These are phyloP conservation scores for Connochaetes taurinus DNA, from an alignment of 2,113 vertebrate species.

Conservation along the genomic window DNA sequence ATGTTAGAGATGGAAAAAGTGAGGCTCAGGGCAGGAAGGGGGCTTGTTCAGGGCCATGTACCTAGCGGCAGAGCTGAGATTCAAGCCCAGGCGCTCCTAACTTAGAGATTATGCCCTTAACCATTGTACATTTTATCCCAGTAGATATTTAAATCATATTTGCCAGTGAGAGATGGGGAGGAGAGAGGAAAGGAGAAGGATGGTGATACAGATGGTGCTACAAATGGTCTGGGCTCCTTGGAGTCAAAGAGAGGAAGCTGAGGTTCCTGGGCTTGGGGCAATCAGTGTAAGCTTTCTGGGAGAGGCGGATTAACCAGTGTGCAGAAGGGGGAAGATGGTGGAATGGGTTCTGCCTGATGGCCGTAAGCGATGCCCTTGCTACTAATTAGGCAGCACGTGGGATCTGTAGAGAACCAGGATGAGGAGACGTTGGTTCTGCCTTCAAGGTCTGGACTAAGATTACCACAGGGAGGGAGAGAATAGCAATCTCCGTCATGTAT, in stretches of 20 bases:
- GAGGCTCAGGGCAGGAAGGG: not conserved
- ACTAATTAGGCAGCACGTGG: rapidly evolving
- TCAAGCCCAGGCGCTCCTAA: not conserved
- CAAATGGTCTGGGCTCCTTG: not conserved
- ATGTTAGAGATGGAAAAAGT: not conserved
- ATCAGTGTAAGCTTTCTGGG: not conserved
- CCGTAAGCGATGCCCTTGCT: not conserved
- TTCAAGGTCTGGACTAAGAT: rapidly evolving
- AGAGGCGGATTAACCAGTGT: not conserved
- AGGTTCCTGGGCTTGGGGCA: rapidly evolving
- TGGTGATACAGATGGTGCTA: not conserved
- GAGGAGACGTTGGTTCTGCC: not conserved
- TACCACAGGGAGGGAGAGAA: not conserved
- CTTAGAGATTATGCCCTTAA: not conserved
- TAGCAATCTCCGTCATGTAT: no score
- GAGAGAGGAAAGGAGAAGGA: not conserved
- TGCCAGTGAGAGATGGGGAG: not conserved
- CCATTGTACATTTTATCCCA: not conserved
- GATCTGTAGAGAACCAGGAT: not conserved
- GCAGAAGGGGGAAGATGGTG: not conserved
- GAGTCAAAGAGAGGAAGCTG: not conserved
- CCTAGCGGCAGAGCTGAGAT: not conserved
- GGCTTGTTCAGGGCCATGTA: not conserved
- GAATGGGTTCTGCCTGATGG: not conserved
- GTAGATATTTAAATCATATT: not conserved